phyloP scores from a whole-genome alignment of 2,113 vertebrate genomes.

The Zeus faber region DNA sequence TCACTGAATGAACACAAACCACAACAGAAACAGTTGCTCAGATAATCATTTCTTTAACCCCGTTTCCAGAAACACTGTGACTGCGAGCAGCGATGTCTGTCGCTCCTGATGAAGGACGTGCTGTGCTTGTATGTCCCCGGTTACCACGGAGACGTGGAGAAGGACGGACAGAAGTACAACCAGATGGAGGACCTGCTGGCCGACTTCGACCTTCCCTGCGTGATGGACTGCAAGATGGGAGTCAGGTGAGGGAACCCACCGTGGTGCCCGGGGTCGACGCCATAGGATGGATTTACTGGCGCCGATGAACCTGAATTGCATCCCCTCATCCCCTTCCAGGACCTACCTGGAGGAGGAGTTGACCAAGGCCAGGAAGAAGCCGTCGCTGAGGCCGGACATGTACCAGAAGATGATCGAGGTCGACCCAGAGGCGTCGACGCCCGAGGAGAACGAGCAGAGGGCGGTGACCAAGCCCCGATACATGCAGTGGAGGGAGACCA shows the following conservation, averaged over 20 bases:
- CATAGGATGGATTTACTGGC: too few species aligned
- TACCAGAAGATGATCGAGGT: conserved; percentile 98
- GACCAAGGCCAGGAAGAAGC: conserved; percentile 94
- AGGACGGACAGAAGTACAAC: conserved; percentile 95
- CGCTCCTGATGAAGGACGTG: conserved; percentile 89
- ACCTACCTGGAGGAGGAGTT: conserved; percentile 96
- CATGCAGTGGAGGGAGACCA: conserved; percentile 99
- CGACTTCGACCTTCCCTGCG: conserved; percentile 91
- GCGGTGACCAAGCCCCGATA: conserved; percentile 96
- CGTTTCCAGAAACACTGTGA: conserved; percentile 90
- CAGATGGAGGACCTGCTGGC: conserved; percentile 98
- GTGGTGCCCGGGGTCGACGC: too few species aligned
- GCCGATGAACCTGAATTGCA: too few species aligned
- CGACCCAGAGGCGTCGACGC: conserved; percentile 83
- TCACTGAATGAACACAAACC: background rate
- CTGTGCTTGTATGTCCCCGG: conserved; percentile 88
- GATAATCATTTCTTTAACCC: background rate
- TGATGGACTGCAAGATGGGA: conserved; percentile 99
- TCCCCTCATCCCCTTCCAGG: conserved; percentile 56
- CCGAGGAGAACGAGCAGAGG: conserved; percentile 81
- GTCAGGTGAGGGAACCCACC: conserved; percentile 78
- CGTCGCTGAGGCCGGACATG: conserved; percentile 92
- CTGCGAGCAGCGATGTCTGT: conserved; percentile 93
- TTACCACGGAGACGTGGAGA: conserved; percentile 93
- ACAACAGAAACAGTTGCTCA: background rate